Percentiles rank a stretch among this genome's conserved stretches.
phyloP scores from a whole-genome alignment of 2,888 invertebrate species.

The Eupithecia subfuscata region DNA sequence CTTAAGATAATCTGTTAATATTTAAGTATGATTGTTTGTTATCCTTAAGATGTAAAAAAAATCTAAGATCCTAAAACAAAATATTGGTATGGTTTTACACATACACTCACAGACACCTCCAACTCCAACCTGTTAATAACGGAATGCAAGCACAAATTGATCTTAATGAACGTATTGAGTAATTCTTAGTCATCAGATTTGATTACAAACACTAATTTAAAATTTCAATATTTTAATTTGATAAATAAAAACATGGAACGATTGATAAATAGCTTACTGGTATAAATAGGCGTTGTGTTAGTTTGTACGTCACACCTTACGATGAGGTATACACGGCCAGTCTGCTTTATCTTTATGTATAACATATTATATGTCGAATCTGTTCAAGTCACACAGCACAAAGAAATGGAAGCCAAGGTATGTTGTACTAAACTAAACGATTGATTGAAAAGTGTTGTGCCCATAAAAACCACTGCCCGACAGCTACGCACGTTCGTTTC shows the following conservation, averaged over 20 bases:
- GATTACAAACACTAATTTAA: slow-evolving; percentile 4
- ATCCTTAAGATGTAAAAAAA: no score
- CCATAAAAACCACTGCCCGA: no score
- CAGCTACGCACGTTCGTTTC: no score
- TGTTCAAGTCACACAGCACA: background rate
- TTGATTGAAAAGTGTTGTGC: background rate
- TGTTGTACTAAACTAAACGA: background rate
- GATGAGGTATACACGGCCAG: background rate
- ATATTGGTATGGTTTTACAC: no score
- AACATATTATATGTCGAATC: background rate
- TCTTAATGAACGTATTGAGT: background rate
- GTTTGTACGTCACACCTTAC: background rate
- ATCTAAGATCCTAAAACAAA: no score
- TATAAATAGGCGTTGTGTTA: background rate
- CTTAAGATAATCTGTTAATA: no score
- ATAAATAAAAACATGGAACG: background rate
- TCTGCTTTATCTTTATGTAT: background rate
- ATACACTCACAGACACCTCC: no score
- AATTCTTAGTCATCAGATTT: background rate
- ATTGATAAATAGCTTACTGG: background rate
- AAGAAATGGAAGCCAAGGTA: background rate
- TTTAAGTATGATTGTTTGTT: no score
- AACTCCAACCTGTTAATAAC: background rate
- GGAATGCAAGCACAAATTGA: background rate
- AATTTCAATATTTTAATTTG: slow-evolving; percentile 1